phyloP scores from a whole-genome alignment of 2,113 vertebrate species.

The Aleadryas rufinucha region DNA sequence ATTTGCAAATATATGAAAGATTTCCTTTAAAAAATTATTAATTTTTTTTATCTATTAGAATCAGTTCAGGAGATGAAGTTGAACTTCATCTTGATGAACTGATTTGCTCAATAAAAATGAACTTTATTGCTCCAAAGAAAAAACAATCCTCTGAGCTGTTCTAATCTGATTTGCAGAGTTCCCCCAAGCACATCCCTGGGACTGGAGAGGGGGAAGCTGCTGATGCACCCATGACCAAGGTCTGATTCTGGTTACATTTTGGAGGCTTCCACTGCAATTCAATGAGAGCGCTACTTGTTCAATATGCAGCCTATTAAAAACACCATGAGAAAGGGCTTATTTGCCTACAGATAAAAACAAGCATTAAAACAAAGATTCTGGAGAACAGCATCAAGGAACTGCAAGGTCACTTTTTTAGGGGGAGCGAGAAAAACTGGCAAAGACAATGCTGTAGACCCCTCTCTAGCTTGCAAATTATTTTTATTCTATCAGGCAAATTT shows the following conservation, averaged over 20 bases:
- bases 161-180: not conserved
- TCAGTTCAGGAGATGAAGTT: not conserved
- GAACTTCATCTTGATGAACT: not conserved
- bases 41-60: not conserved
- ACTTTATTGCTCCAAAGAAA: not conserved
- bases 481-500: not conserved
- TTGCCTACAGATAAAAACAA: not conserved
- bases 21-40: not conserved
- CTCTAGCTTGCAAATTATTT: not conserved
- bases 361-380: not conserved
- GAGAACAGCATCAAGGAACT: not conserved
- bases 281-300: not conserved
- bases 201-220: not conserved
- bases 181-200: not conserved
- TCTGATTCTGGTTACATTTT: not conserved
- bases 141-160: not conserved
- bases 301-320: not conserved
- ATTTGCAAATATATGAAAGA: not conserved
- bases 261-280: not conserved
- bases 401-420: not conserved
- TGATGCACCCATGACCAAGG: not conserved
- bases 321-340: not conserved
- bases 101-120: not conserved
- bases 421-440: rapidly evolving
- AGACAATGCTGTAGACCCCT: not conserved